Conservation (phyloP, 2,888 invertebrate genomes). For the Caenorhabditis sinica region DNA sequence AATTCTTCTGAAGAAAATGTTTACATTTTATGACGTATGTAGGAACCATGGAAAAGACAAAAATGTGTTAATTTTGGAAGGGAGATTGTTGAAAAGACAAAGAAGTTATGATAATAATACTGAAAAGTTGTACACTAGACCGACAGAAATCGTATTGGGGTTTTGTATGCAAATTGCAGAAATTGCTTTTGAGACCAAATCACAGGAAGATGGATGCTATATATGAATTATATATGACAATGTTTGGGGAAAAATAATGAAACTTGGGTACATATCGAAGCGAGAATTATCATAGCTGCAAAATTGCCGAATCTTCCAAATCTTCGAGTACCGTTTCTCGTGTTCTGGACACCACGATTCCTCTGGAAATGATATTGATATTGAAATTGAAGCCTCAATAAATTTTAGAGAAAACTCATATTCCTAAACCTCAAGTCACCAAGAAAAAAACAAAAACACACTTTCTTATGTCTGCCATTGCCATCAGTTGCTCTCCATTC, state of each 20-base stretch:
- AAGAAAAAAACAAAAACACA: slow-evolving; percentile 26
- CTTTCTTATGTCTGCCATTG: slow-evolving; percentile 66
- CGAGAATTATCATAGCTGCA: slow-evolving; percentile 47
- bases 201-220: slow-evolving; percentile 32
- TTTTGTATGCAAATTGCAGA: slow-evolving; percentile 15
- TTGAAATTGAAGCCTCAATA: neutral
- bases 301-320: slow-evolving; percentile 50
- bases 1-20: slow-evolving; percentile 15
- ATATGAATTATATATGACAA: slow-evolving; percentile 27
- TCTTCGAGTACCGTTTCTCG: slow-evolving; percentile 64
- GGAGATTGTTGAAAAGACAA: neutral
- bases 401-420: neutral
- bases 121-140: neutral
- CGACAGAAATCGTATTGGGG: too few relatives aligned
- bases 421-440: neutral
- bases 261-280: slow-evolving; percentile 34
- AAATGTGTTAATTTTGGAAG: neutral
- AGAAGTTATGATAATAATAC: neutral
- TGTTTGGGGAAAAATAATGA: neutral
- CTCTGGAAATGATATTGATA: slow-evolving; percentile 25
- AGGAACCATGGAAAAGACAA: neutral
- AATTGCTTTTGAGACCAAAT: slow-evolving; percentile 33
- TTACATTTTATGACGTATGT: slow-evolving; percentile 50
- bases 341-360: slow-evolving; percentile 59
- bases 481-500: slow-evolving; percentile 65